phyloP scores from a whole-genome alignment of 53 echinoderm and acorn worm genomes.

The Apostichopus leukothele region DNA sequence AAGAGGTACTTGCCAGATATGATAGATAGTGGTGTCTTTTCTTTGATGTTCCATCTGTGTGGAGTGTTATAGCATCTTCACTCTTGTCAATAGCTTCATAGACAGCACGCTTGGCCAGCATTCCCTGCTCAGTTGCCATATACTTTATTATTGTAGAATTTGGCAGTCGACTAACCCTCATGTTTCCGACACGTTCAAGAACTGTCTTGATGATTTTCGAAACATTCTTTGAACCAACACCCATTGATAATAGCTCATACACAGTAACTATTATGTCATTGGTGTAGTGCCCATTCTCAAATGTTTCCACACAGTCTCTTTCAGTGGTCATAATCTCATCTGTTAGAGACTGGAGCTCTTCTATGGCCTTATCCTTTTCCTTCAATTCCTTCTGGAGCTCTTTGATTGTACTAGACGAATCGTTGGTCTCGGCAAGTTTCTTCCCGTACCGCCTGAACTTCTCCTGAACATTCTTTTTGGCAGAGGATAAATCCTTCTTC shows the following conservation, averaged over 20 bases:
- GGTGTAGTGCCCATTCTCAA: conserved; percentile 55
- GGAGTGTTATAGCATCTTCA: conserved; percentile 41
- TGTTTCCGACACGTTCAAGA: too few relatives aligned
- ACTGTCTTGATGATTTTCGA: too few relatives aligned
- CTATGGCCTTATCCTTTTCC: conserved; percentile 42
- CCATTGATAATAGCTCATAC: conserved; percentile 46
- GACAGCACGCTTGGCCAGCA: conserved; percentile 11
- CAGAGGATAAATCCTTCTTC: conserved; percentile 25
- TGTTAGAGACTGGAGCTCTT: conserved; percentile 34
- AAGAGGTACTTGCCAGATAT: conserved; percentile 46
- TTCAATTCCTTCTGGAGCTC: conserved; percentile 21
- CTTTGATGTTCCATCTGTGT: conserved; percentile 45
- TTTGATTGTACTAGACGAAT: conserved; percentile 36
- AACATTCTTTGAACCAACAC: too few relatives aligned
- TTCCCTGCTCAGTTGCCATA: too few relatives aligned
- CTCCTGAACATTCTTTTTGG: conserved; percentile 17
- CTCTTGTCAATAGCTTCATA: conserved; percentile 25
- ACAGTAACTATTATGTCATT: conserved; percentile 54
- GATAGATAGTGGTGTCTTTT: conserved; percentile 43
- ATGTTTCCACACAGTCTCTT: conserved; percentile 10
- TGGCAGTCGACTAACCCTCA: too few relatives aligned
- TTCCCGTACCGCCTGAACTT: conserved; percentile 35
- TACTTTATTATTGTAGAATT: too few relatives aligned
- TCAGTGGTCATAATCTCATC: conserved; percentile 35
- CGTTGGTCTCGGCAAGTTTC: conserved; percentile 18